Evolutionary conservation across 64 coral and sea anemone species (phyloP), one percentile per base, ranked within the genome.

Genomic region (Acropora tenuis): DNA sequence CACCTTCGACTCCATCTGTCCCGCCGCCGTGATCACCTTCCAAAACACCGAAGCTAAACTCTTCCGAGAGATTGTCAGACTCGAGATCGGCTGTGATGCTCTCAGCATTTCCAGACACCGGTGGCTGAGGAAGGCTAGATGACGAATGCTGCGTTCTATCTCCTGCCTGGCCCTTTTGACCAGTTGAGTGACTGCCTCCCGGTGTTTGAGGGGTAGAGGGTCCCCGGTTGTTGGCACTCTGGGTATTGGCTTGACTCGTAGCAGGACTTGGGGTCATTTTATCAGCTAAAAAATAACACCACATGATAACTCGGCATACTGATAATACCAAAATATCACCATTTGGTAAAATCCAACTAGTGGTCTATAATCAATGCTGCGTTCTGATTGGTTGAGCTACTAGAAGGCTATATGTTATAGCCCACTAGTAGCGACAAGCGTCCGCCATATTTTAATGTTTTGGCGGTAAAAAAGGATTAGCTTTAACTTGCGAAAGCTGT

Each of bases 11-110:
- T 50, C 92, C 90, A 66, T 84, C 79, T 50, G 88, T 90, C 41
- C 87, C 92, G 18, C 93, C 95, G 0, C 84, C 69, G 19, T 90
- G 88, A 88, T 94, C 94, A n/a, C 78, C 88, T 77, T 83, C 73
- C 40, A 73, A 58, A 8, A 74, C 71, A 61, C 89, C 95, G 47
- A 97, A 97, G 10, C 86, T 84, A 46, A 96, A 97, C 55, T 94
- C 95, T 48, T 90, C 88, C n/a, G 95, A 92, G 40, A 97, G 72
- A 69, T 97, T 93, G 74, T 97, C 95, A 15, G 82, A 76, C n/a
- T 89, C 90, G 1, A 97, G 92, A 77, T 97, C 95, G 7, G 92
- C 76, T 17, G 95, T 80, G 8, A 78, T 74, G 50, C 86, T 96
- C 42, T 91, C 82, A 78, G 87, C 65, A 72, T 85, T 85, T 19